Evolutionary conservation across 2,888 invertebrate species (phyloP).

Genomic region (Dryobotodes eremita): DNA sequence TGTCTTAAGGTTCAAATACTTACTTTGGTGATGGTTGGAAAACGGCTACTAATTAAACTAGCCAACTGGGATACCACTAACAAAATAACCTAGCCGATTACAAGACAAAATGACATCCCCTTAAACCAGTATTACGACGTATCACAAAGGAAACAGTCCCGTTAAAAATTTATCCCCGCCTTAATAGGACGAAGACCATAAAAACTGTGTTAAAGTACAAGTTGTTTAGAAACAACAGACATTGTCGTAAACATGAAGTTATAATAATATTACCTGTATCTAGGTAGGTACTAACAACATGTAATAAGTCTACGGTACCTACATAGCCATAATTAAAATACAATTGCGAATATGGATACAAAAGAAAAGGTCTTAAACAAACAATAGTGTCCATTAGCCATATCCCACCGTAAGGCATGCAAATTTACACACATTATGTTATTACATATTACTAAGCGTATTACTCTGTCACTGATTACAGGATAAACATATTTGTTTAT

Average conservation of each 20-base stretch:
- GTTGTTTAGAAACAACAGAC: constrained; percentile 61
- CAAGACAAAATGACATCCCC: constrained; percentile 56
- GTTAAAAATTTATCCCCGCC: constrained; percentile 65
- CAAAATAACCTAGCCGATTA: constrained; percentile 44
- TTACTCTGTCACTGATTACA: no score
- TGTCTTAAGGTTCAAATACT: not conserved
- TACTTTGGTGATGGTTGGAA: not conserved
- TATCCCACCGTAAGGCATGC: no score
- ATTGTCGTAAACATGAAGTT: constrained; percentile 59
- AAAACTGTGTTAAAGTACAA: constrained; percentile 60
- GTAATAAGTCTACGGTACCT: constrained; percentile 9
- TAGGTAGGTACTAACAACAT: constrained; percentile 5
- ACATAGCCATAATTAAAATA: not conserved
- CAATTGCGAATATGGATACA: no score
- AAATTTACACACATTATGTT: no score
- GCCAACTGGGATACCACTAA: constrained; percentile 2
- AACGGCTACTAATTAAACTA: constrained; percentile 28
- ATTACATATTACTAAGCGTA: no score
- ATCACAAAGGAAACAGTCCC: constrained; percentile 59
- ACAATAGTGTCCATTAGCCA: no score
- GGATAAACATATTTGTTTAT: no score
- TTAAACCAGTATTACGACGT: constrained; percentile 58
- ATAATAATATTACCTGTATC: constrained; percentile 41
- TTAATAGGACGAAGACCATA: constrained; percentile 59
- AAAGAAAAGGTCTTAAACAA: no score